A percentile compares a stretch with the other conserved stretches of the same genome.
phyloP scores from a whole-genome alignment of 2,797 vertebrate species.

The Phoebastria nigripes region DNA sequence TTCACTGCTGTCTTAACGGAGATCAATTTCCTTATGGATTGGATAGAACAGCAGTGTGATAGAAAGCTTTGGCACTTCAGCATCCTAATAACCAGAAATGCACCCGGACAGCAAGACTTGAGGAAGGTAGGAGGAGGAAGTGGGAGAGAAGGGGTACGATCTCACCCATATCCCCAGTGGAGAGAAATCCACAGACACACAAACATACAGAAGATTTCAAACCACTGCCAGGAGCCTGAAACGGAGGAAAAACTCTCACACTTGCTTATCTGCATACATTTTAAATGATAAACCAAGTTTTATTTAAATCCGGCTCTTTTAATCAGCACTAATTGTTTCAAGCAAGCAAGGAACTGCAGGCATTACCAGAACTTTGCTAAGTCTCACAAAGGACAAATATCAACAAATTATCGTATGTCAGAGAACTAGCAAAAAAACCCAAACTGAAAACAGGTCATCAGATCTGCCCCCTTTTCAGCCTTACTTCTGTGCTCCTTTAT shows the following conservation, averaged over 20 bases:
- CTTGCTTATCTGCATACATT: neutral
- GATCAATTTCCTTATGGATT: neutral
- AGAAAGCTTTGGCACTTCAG: neutral
- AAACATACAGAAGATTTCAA: neutral
- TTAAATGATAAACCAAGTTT: neutral
- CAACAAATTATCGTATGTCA: neutral
- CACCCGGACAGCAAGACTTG: neutral
- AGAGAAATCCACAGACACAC: neutral
- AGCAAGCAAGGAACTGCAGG: neutral
- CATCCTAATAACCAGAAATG: neutral
- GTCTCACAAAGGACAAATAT: neutral
- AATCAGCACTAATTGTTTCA: neutral
- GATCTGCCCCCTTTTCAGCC: neutral
- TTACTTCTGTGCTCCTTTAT: neutral
- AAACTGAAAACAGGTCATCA: slow-evolving; percentile 12
- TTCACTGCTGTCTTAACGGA: neutral
- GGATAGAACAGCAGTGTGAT: neutral
- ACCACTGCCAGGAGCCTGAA: neutral
- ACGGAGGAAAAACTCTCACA: neutral
- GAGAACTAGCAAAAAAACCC: neutral
- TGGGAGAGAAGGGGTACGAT: rapidly evolving
- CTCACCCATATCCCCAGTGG: neutral
- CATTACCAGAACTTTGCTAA: neutral
- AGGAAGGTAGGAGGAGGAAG: neutral
- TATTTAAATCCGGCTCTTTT: neutral